These are phyloP conservation scores for Linepithema humile DNA, from an alignment of 1,140 invertebrate genomes.

Conservation along the genomic window DNA sequence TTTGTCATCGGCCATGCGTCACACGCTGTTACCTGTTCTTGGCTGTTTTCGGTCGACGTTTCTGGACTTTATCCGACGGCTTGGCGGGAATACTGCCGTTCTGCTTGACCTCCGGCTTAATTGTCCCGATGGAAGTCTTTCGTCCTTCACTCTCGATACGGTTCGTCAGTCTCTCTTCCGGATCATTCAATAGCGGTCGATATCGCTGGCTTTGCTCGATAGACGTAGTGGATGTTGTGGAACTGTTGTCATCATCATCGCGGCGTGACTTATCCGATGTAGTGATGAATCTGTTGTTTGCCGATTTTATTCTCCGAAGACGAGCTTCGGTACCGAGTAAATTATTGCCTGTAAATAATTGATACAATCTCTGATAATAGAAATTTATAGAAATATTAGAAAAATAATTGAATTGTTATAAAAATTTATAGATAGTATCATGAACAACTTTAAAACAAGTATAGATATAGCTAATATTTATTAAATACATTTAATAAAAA, in stretches of 20 bases:
- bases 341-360: slow-evolving; percentile 70
- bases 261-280: slow-evolving; percentile 67
- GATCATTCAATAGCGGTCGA: slow-evolving; percentile 70
- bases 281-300: slow-evolving; percentile 76
- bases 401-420: neutral
- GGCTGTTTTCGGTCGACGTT: slow-evolving; percentile 78
- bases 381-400: neutral
- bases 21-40: slow-evolving; percentile 79
- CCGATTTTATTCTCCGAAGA: slow-evolving; percentile 86
- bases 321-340: slow-evolving; percentile 86
- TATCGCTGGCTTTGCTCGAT: slow-evolving; percentile 71
- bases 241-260: slow-evolving; percentile 70
- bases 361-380: neutral
- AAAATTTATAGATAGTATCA: too few relatives aligned
- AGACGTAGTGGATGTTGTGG: slow-evolving; percentile 72
- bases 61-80: slow-evolving; percentile 71
- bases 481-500: too few relatives aligned
- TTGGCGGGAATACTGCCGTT: slow-evolving; percentile 69
- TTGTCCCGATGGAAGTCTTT: slow-evolving; percentile 64
- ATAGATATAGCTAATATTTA: too few relatives aligned
- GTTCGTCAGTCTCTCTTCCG: slow-evolving; percentile 63
- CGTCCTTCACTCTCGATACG: slow-evolving; percentile 61
- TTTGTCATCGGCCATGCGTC: neutral
- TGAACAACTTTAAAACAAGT: too few relatives aligned
- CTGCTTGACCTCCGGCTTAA: slow-evolving; percentile 65